phyloP scores from a whole-genome alignment of 2,888 invertebrate genomes.

The Acanthococcus lagerstroemiae region DNA sequence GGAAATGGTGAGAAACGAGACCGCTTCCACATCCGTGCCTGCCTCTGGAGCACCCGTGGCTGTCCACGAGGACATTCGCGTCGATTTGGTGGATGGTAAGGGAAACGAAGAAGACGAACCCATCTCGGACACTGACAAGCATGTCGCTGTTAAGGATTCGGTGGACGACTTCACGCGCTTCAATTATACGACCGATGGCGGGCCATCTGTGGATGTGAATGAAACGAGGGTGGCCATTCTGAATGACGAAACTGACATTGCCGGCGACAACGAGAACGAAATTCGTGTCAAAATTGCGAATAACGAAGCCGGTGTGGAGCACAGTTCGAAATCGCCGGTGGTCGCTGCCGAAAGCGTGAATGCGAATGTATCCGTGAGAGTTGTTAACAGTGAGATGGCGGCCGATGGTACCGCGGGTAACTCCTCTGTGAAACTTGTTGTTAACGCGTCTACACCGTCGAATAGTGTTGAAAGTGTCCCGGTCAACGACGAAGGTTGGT shows the following conservation, averaged over 20 bases:
- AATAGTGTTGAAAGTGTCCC: neutral
- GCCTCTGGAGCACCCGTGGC: neutral
- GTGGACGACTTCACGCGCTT: neutral
- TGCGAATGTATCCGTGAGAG: neutral
- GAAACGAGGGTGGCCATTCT: neutral
- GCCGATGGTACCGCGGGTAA: neutral
- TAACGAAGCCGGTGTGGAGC: neutral
- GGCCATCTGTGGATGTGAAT: neutral
- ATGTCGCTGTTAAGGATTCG: neutral
- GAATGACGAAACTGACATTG: neutral
- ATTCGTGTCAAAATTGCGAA: neutral
- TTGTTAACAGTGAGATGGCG: neutral
- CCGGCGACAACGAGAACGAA: neutral
- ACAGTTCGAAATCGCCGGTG: neutral
- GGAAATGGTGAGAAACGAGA: neutral
- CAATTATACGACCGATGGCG: neutral
- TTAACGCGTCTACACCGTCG: neutral
- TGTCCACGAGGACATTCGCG: slow-evolving; percentile 3
- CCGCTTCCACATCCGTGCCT: neutral
- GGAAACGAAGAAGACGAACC: too few relatives aligned
- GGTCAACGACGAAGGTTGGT: neutral
- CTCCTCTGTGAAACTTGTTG: neutral
- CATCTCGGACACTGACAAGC: slow-evolving; percentile 1
- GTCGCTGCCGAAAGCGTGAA: neutral
- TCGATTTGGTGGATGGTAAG: slow-evolving; percentile 13